Evolutionary conservation across 2,113 vertebrate species (phyloP).

Genomic region (mouse (Mus musculus)): GRCm39 chr10:86310001-86310500

Average conservation of each 20-base stretch:
- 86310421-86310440: neutral
- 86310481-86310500: neutral
- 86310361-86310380: neutral
- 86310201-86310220: neutral
- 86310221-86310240: neutral
- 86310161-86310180: neutral
- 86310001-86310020: neutral
- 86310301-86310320: neutral
- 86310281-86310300: neutral
- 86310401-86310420: neutral
- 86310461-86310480: neutral
- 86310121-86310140: neutral
- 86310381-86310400: neutral
- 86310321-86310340: neutral
- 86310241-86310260: neutral
- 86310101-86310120: neutral
- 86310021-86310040: neutral
- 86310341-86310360: neutral
- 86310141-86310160: neutral
- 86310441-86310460: neutral
- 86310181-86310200: neutral
- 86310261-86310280: neutral
- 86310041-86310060: neutral
- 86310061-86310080: neutral
- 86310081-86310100: neutral